Conservation (phyloP, 2,797 vertebrate genomes). For the Pseudotriccus pelzelni region DNA sequence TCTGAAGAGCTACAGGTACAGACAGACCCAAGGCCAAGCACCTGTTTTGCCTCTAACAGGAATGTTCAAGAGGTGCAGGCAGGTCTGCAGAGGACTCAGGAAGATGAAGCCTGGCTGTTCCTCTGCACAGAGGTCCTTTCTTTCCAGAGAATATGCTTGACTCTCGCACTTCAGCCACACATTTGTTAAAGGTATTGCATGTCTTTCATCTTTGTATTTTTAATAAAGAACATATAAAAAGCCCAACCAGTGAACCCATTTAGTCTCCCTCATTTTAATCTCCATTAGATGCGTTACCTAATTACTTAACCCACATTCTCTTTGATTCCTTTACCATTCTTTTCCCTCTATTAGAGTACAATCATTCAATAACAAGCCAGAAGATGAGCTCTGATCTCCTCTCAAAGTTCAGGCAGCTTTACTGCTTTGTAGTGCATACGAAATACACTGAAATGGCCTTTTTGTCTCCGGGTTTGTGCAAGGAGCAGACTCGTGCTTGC, state of each 20-base stretch:
- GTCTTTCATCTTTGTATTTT: background rate
- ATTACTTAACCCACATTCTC: background rate
- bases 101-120: background rate
- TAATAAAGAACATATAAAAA: background rate
- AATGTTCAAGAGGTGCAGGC: background rate
- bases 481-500: background rate
- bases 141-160: background rate
- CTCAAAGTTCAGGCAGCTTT: background rate
- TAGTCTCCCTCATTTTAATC: background rate
- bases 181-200: background rate
- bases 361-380: background rate
- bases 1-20: background rate
- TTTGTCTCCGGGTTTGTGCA: background rate
- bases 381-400: background rate
- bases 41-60: background rate
- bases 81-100: background rate
- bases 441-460: background rate
- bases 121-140: background rate
- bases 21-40: background rate
- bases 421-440: background rate
- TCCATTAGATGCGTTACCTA: background rate
- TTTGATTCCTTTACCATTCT: background rate
- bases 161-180: background rate
- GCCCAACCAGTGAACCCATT: rapidly evolving
- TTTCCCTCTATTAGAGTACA: background rate